A percentile compares a stretch with the other conserved stretches of the same genome.
phyloP scores from a whole-genome alignment of 2,888 invertebrate species.

The Diabrotica balteata region DNA sequence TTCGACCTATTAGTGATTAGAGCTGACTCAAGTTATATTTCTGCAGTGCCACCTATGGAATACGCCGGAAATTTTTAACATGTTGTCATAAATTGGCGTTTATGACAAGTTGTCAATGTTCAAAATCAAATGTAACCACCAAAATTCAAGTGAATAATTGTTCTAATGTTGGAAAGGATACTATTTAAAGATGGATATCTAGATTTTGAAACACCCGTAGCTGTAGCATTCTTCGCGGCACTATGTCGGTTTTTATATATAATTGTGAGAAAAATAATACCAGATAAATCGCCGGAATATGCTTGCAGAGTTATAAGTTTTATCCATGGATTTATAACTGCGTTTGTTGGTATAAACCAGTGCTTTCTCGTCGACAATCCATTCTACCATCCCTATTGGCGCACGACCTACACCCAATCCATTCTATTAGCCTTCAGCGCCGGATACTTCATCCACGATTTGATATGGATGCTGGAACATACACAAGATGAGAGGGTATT shows the following conservation, averaged over 20 bases:
- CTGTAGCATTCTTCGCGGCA: conserved; percentile 36
- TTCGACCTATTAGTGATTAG: too few relatives aligned
- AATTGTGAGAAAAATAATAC: conserved; percentile 31
- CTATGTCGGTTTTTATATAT: conserved; percentile 49
- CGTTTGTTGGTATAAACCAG: conserved; percentile 52
- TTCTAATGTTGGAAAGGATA: conserved; percentile 19
- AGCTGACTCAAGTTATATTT: too few relatives aligned
- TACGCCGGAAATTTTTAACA: not conserved
- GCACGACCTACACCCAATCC: conserved; percentile 47
- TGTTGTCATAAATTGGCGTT: not conserved
- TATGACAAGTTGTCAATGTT: not conserved
- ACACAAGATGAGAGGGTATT: conserved; percentile 57
- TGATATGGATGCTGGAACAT: conserved; percentile 60
- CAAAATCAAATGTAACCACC: not conserved
- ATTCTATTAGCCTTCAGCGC: conserved; percentile 65
- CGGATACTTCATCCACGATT: conserved; percentile 70
- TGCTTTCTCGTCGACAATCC: conserved; percentile 54
- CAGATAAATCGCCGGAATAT: conserved; percentile 48
- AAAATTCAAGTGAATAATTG: conserved; percentile 20
- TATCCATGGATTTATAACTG: conserved; percentile 50
- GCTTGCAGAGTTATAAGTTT: conserved; percentile 49
- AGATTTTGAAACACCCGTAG: conserved; percentile 40
- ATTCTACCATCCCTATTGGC: conserved; percentile 50
- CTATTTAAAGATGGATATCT: conserved; percentile 34
- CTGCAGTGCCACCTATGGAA: not conserved